phyloP scores from a whole-genome alignment of 2,888 invertebrate species.

The Parasteatoda lunata region DNA sequence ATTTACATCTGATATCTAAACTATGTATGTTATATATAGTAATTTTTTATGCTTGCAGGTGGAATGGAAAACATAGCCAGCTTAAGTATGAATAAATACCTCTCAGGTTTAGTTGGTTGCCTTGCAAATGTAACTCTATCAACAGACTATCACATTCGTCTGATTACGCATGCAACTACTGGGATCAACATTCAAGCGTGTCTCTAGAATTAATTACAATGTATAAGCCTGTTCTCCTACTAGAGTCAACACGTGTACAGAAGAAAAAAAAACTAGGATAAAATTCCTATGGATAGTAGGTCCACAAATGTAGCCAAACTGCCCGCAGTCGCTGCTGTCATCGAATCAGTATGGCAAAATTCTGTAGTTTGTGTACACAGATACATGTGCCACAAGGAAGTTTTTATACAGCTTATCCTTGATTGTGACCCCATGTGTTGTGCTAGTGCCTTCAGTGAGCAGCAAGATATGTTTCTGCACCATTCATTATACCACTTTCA shows the following conservation, averaged over 20 bases:
- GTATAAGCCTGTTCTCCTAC: slow-evolving; percentile 51
- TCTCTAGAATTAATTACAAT: slow-evolving; percentile 69
- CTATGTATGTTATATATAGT: too few relatives aligned
- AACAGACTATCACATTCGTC: slow-evolving; percentile 83
- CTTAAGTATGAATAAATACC: slow-evolving; percentile 78
- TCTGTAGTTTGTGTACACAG: slow-evolving; percentile 68
- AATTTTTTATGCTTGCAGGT: slow-evolving; percentile 78
- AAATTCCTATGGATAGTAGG: slow-evolving; percentile 68
- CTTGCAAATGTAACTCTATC: slow-evolving; percentile 87
- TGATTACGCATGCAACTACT: slow-evolving; percentile 80
- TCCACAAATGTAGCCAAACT: slow-evolving; percentile 65
- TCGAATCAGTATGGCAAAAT: slow-evolving; percentile 60
- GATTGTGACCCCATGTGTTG: slow-evolving; percentile 68
- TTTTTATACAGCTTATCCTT: slow-evolving; percentile 68
- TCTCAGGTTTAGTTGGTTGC: slow-evolving; percentile 86
- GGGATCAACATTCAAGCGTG: slow-evolving; percentile 77
- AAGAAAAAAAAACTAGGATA: slow-evolving; percentile 62
- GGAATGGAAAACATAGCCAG: slow-evolving; percentile 85
- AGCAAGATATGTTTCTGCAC: slow-evolving; percentile 69
- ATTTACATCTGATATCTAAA: too few relatives aligned
- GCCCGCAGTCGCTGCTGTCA: slow-evolving; percentile 52
- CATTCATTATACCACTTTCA: slow-evolving; percentile 64
- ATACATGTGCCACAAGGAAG: slow-evolving; percentile 68
- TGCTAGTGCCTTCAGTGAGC: slow-evolving; percentile 69
- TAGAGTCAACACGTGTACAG: slow-evolving; percentile 63